Base-by-base conservation (phyloP, 1,140 invertebrate species). In the Drosophila tani region DNA sequence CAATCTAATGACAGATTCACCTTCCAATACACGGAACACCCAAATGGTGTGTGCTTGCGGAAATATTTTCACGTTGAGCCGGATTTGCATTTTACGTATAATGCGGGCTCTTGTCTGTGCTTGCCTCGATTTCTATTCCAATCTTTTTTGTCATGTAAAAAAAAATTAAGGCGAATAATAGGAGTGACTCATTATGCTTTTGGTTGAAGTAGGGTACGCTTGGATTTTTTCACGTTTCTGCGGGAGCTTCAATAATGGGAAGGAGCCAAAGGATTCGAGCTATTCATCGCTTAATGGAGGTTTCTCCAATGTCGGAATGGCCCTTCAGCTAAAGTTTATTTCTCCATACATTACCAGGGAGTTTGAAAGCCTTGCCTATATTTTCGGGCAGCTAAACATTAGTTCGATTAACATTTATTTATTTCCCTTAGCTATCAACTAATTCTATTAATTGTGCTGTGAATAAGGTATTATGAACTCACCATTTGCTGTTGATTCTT, bases 401-500 rank as follows among this genome's bases (percentile, higher is more conserved):
- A 9, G 8, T 40, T 8, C 40, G 35, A 11, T 40, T 56, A 56
- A 9, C 32, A 38, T 38, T 12, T 11, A 24, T 56, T 55, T 21
- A 55, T 38, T 12, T 1, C 8, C 14, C 4, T 7, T 9, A 1
- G 4, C 12, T 7, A 38, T 38, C 8, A 38, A 21, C 32, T 21
- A 38, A 38, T 21, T 38, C 19, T 38, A 55, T 24, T 8, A 0
- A 24, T 24, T 21, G 29, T 17, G 4, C 12, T 9, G 7, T 45
- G 12, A 58, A 45, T 43, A 12, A 43, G 8, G 21, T 24, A 2
- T 24, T n/a, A 11, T 1, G 1, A 45, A 96, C 97, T 97, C 93
- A 98, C 97, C 97, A 98, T 98, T 96, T 98, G 97, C 84, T 97
- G 95, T 24, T 96, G 95, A 79, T 95, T 97, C 91, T 97, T 97